Evolutionary conservation across 2,113 vertebrate genomes (phyloP).

Genomic region (Corvus hawaiiensis): DNA sequence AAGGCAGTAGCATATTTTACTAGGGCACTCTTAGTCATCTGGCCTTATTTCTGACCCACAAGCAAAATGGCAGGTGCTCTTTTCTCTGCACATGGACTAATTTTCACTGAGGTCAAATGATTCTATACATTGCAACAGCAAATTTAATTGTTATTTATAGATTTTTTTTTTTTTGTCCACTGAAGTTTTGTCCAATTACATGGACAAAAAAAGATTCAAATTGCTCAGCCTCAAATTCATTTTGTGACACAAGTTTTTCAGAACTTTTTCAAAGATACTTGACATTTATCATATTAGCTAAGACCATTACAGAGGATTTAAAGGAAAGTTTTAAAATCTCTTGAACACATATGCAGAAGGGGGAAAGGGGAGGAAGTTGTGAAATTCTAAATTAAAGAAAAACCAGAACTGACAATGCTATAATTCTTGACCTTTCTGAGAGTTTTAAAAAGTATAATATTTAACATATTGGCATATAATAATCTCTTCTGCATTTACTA

Average conservation of each 20-base stretch:
- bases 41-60: background rate
- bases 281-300: background rate
- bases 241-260: background rate
- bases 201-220: background rate
- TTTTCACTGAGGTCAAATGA: background rate
- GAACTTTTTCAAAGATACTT: background rate
- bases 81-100: background rate
- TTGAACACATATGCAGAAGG: background rate
- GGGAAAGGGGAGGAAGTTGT: background rate
- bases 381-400: background rate
- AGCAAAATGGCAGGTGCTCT: background rate
- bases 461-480: background rate
- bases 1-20: background rate
- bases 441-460: background rate
- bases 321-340: background rate
- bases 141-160: background rate
- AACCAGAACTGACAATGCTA: fast-evolving
- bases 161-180: background rate
- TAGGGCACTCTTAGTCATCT: background rate
- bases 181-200: background rate
- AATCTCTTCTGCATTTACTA: background rate
- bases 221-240: background rate
- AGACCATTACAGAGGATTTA: background rate
- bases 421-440: background rate
- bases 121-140: background rate